Evolutionary conservation across 2,888 invertebrate genomes (phyloP), one percentile per base, ranked within the genome.

Genomic region (Conops quadrifasciatus): DNA sequence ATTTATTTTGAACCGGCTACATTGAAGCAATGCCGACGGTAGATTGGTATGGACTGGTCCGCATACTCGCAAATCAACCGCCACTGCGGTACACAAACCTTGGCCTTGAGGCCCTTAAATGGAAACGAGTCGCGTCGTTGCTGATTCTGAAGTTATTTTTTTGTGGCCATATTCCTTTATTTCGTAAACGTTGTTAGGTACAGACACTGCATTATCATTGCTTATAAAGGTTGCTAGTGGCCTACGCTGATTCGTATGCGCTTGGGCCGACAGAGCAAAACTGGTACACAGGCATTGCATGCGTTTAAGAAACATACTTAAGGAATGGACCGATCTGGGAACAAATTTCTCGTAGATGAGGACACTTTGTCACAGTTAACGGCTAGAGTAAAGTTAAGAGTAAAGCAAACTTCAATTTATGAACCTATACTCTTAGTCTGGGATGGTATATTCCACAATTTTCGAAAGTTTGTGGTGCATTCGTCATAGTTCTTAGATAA

Each of bases 71-170:
- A 21, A 53, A 58, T 5, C 11, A 53, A 7, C 53, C 53, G 19
- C 21, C 58, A 24, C 16, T 60, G 63, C 47, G 30, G 51, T 69
- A 66, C 51, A 36, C 64, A 81, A 82, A 82, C 81, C 82, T 81
- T 81, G 81, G 81, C 81, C 81, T 81, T 81, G 81, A 82, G 79
- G 81, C 82, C 81, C 81, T 81, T 81, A 81, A 81, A 80, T 80
- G 78, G 80, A 67, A 69, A 73, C 75, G 75, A 74, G 76, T 71
- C 58, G 67, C 60, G 58, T 67, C 72, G 11, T 49, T 19, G 56
- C 19, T 21, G 16, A 9, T 53, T 26, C 71, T 60, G 24, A 56
- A 36, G 56, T 26, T 64, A 5, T 21, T 62, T 36, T 43, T 5
- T 49, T 67, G 28, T 19, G 53, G 15, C 53, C 30, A 11, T 70